phyloP scores from a whole-genome alignment of 2,113 vertebrate genomes.

The Semnopithecus entellus region DNA sequence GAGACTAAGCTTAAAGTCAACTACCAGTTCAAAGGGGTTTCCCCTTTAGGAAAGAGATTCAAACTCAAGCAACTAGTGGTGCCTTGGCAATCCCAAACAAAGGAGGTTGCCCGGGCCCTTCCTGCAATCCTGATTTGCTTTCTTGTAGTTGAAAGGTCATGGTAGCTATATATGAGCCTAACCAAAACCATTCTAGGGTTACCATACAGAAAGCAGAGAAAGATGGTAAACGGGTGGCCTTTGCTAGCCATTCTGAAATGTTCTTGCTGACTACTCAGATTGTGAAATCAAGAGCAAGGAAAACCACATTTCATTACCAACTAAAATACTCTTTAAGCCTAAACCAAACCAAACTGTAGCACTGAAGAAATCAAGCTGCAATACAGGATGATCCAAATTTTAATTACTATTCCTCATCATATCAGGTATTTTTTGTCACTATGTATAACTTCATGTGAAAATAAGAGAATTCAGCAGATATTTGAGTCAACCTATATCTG shows the following conservation, averaged over 20 bases:
- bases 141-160: background rate
- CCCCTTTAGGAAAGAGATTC: slow-evolving; percentile 18
- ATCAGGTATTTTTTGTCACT: background rate
- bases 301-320: background rate
- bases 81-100: background rate
- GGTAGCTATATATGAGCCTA: background rate
- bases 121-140: background rate
- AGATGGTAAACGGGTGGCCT: background rate
- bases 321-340: background rate
- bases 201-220: background rate
- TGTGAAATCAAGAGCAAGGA: background rate
- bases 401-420: background rate
- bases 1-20: background rate
- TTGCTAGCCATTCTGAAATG: background rate
- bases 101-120: background rate
- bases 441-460: slow-evolving; percentile 28
- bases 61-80: background rate
- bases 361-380: background rate
- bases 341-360: background rate
- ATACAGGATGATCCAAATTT: background rate
- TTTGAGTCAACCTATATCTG: slow-evolving; percentile 22
- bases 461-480: background rate
- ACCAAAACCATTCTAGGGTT: background rate
- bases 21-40: background rate
- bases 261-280: background rate